Conservation (phyloP, 1,140 invertebrate species). For the Anagrus nilaparvatae region DNA sequence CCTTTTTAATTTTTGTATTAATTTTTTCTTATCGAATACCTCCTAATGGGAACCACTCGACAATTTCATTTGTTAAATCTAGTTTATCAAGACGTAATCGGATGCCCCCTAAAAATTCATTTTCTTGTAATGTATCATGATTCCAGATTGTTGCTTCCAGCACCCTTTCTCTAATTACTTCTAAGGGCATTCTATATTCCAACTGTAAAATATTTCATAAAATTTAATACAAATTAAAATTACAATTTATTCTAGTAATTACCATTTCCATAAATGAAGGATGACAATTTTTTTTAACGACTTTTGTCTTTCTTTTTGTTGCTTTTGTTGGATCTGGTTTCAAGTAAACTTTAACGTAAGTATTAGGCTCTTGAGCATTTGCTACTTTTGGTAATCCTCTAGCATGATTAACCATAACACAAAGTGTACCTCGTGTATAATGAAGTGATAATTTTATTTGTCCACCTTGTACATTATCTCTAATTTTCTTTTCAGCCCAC, state of each 20-base stretch:
- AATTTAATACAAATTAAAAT: constrained; percentile 5
- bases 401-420: constrained; percentile 82
- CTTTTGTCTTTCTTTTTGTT: constrained; percentile 93
- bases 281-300: constrained; percentile 82
- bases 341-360: constrained; percentile 91
- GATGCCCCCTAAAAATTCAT: constrained; percentile 86
- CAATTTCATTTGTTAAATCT: constrained; percentile 64
- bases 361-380: constrained; percentile 70
- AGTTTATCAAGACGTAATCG: constrained; percentile 62
- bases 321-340: constrained; percentile 77
- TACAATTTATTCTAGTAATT: constrained; percentile 12
- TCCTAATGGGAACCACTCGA: constrained; percentile 67
- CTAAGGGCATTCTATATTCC: constrained; percentile 77
- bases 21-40: constrained; percentile 41
- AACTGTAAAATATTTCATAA: constrained; percentile 47
- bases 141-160: constrained; percentile 92
- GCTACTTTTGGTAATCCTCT: constrained; percentile 67
- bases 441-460: constrained; percentile 75
- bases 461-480: constrained; percentile 41
- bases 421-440: constrained; percentile 68
- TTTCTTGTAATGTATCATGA: constrained; percentile 89
- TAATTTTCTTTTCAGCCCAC: constrained; percentile 37
- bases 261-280: constrained; percentile 98
- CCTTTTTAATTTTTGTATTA: no score
- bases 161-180: constrained; percentile 61